Evolutionary conservation across 1,140 invertebrate genomes (phyloP), one percentile per base, ranked within the genome.

Genomic region (Aphaenogaster floridana): DNA sequence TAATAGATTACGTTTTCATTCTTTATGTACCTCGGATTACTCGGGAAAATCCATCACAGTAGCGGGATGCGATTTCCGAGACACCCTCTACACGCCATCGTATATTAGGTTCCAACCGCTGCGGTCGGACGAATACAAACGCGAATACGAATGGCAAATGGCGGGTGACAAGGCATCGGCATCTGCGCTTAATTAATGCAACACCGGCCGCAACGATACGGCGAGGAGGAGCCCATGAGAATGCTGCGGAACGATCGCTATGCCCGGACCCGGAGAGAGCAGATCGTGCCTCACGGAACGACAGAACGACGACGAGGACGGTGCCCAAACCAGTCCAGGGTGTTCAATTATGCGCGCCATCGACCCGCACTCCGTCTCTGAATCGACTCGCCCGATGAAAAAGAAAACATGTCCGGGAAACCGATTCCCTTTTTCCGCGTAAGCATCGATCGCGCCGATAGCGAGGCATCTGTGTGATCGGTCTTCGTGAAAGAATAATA

Each of bases 151-250:
- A 91, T 89, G 89, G 88, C 90, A 93, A 93, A 92, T 92, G 90
- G 92, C 91, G 90, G 89, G 89, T 92, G 92, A 93, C 91, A 91
- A 92, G 90, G 88, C 83, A 91, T 93, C 91, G 92, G 89, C 91
- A 92, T 92, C 91, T 93, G 89, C 89, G 92, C 88, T 92, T 93
- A 93, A 93, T 93, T 91, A 93, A 93, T 90, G 92, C 90, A 88
- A 64, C 91, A 87, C 77, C 90, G 61, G 66, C 85, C 54, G 59
- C 85, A 64, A 69, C 71, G 84, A 66, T 64, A 87, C 69, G 61
- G 66, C 28, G 80, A 86, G 88, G 76, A 86, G 83, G 39, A 85
- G 61, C 45, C 77, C 81, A 87, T 66, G 83, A 89, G 77, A 83
- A 88, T 85, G 72, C 80, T 69, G 61, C 63, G 88, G 80, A 71